Evolutionary conservation across 2,113 vertebrate genomes (phyloP), one percentile per base, ranked within the genome.

Genomic region (Oncorhynchus mykiss): DNA sequence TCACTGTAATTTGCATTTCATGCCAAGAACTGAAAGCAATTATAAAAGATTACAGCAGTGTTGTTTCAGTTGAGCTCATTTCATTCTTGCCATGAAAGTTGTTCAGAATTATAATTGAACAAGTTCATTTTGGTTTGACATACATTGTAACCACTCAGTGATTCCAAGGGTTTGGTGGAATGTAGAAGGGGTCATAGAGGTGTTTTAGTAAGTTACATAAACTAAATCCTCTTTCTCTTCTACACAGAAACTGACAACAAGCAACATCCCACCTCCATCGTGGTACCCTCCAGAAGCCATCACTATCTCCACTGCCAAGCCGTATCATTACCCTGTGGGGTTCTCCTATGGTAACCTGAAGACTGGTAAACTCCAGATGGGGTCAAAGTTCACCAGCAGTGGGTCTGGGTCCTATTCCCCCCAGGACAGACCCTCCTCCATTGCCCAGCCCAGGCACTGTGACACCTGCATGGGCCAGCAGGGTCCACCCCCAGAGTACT

Each of bases 361-460:
- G 48, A 54, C 48, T 39, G 59, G 7, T 34, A 11, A 24, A 18
- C 16, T 25, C 45, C 45, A 27, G 71, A 22, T 5, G 4, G 14
- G 57, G 12, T 5, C 62, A 45, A 45, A 45, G 39, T 24, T 11
- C 20, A 11, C 12, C 62, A n/a, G 20, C 22, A 13, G 45, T 25
- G 13, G 51, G 5, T 54, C 51, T 18, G 4, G 51, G 5, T 13
- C 20, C n/a, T 92, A 92, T 24, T 80, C 74, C 27, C 76, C 86
- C 0, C 91, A 92, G 71, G 74, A 86, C 16, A 16, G n/a, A 45
- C 65, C 20, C 12, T 34, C n/a, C 4, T 54, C 20, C 31, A n/a
- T 22, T 14, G 0, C 25, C 39, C 71, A 73, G 75, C 29, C 70
- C 13, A 79, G n/a, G 57, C 77, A 67, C 45, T 72, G 18, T 16